These are phyloP conservation scores for Vultur gryphus DNA, from an alignment of 2,797 vertebrate genomes.

Conservation along the genomic window DNA sequence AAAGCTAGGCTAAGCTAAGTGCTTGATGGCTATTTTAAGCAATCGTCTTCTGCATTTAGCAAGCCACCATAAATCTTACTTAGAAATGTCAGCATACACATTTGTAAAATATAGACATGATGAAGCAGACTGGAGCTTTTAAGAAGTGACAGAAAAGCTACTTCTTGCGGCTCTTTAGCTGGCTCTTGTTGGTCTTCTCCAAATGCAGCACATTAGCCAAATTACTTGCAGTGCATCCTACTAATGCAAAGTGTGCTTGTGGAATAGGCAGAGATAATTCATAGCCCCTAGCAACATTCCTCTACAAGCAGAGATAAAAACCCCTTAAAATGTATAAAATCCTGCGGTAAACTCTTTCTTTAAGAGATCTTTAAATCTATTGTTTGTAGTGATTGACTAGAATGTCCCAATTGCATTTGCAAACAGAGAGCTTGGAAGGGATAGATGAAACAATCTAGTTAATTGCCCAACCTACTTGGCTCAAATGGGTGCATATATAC, in stretches of 20 bases:
- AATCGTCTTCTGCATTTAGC: neutral
- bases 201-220: neutral
- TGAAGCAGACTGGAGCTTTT: neutral
- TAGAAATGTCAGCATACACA: neutral
- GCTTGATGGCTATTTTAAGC: neutral
- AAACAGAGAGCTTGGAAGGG: neutral
- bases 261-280: neutral
- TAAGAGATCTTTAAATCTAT: neutral
- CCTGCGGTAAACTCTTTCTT: neutral
- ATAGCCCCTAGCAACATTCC: neutral
- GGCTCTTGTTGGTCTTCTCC: neutral
- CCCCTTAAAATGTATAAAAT: neutral
- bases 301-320: neutral
- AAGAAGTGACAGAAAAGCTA: neutral
- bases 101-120: neutral
- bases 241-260: neutral
- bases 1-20: neutral
- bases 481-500: neutral
- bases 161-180: neutral
- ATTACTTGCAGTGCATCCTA: neutral
- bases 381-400: neutral
- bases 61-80: neutral
- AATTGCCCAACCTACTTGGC: neutral
- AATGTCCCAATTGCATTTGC: neutral
- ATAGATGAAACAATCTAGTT: neutral